phyloP scores from a whole-genome alignment of 2,888 invertebrate species.

The Luperina testacea region DNA sequence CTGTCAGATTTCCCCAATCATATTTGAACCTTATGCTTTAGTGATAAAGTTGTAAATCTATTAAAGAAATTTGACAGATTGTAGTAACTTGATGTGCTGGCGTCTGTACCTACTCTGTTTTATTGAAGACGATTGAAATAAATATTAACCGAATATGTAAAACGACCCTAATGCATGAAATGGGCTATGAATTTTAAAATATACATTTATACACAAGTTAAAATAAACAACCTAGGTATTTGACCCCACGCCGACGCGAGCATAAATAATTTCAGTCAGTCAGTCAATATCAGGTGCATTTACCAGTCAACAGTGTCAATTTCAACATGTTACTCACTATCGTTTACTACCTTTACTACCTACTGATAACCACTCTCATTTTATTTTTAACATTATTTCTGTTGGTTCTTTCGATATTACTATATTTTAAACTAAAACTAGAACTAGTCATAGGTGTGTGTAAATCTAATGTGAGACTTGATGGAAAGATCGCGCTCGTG shows the following conservation, averaged over 20 bases:
- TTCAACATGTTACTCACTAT: conserved; percentile 50
- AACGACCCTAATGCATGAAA: not conserved
- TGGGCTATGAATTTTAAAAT: conserved; percentile 3
- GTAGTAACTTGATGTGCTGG: too few relatives aligned
- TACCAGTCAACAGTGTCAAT: conserved; percentile 2
- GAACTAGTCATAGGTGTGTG: conserved; percentile 71
- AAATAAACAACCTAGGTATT: not conserved
- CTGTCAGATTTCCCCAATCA: too few relatives aligned
- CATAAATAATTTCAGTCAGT: not conserved
- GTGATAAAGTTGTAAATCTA: too few relatives aligned
- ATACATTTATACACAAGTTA: not conserved
- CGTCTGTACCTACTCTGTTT: not conserved
- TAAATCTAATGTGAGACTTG: conserved; percentile 74
- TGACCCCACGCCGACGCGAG: not conserved
- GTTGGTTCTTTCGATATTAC: not conserved
- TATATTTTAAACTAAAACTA: conserved; percentile 46
- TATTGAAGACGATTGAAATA: not conserved
- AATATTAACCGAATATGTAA: not conserved
- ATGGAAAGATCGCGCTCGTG: conserved; percentile 92
- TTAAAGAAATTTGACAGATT: too few relatives aligned
- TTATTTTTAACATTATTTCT: conserved; percentile 13
- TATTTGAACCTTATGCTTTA: too few relatives aligned
- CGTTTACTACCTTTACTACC: conserved; percentile 17
- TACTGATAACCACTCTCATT: conserved; percentile 13
- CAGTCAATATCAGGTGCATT: not conserved